Base-by-base conservation (phyloP, 2,888 invertebrate species). In the Pyrrhosoma nymphula region DNA sequence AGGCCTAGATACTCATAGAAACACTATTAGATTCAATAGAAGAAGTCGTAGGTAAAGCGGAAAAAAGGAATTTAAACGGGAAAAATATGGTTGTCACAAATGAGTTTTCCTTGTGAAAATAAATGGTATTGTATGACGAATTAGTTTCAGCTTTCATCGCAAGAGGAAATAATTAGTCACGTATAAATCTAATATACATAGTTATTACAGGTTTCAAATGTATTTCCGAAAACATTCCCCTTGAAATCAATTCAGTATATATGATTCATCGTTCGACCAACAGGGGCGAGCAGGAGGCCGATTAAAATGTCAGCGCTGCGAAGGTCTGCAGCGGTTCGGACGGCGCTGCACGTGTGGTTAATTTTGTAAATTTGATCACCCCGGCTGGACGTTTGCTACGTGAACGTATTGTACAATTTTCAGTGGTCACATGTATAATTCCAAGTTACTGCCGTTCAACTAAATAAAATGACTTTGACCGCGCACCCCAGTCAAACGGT, bases 291-390 rank as follows among this genome's bases (percentile, higher is more conserved):
- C 82, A 3, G 26, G 14, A 35, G 82, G 30, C 35, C 35, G 82
- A 82, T 35, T 82, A 82, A 82, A 82, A 82, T 35, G 30, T 82
- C 82, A 82, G 82, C 82, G 35, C 82, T 14, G 82, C 82, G 82
- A 14, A 82, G 14, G 82, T 82, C 35, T 82, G 82, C 82, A 14
- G 30, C 18, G 3, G 82, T 82, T 6, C 82, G 0, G 4, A 26
- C 82, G 10, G 30, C 30, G 82, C n/a, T 35, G 82, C 12, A 35
- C 82, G 82, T 35, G 3, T 14, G 82, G 82, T 82, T 82, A 82
- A 82, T 82, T 35, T 35, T 35, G 82, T 82, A 82, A 82, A 35
- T 82, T 82, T 82, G 30, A 35, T 35, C 35, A 26, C 16, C 26
- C 69, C 82, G 14, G 8, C 30, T 35, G 82, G 82, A 35, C 82